Percentiles rank a stretch among this genome's conserved stretches.
These are phyloP conservation scores for Scyliorhinus canicula DNA, from an alignment of 2,797 vertebrate genomes.

Conservation along the genomic window DNA sequence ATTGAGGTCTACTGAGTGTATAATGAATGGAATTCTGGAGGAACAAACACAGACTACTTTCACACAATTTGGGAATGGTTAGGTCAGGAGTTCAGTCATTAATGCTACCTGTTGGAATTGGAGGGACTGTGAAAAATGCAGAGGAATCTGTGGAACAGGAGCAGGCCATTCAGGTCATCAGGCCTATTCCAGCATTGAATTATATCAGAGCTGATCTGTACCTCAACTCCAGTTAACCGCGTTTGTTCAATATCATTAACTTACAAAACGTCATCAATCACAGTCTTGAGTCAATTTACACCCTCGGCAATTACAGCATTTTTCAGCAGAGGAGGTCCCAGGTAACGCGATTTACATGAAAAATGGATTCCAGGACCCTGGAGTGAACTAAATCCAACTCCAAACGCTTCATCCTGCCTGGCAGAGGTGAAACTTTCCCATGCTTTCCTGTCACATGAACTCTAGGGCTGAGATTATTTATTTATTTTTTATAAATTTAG, in stretches of 20 bases:
- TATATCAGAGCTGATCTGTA: neutral
- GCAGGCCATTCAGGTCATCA: neutral
- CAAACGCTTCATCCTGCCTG: neutral
- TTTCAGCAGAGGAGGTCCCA: neutral
- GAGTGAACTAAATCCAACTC: neutral
- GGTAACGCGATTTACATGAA: neutral
- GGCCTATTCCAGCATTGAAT: neutral
- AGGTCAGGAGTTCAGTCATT: neutral
- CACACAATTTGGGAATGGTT: neutral
- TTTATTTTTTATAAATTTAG: too few species aligned
- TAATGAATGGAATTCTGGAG: too few species aligned
- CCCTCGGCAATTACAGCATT: neutral
- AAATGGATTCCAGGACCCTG: neutral
- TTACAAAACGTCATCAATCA: neutral
- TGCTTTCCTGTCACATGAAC: neutral
- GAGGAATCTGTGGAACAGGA: neutral
- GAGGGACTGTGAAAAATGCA: neutral
- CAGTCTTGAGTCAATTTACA: neutral
- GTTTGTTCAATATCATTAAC: neutral
- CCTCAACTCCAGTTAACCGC: neutral
- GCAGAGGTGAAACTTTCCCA: neutral
- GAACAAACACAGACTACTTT: too few species aligned
- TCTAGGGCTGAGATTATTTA: neutral
- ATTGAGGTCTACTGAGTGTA: too few species aligned
- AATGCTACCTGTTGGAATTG: neutral